Evolutionary conservation across 2,888 invertebrate species (phyloP).

Genomic region (Autographa gamma): DNA sequence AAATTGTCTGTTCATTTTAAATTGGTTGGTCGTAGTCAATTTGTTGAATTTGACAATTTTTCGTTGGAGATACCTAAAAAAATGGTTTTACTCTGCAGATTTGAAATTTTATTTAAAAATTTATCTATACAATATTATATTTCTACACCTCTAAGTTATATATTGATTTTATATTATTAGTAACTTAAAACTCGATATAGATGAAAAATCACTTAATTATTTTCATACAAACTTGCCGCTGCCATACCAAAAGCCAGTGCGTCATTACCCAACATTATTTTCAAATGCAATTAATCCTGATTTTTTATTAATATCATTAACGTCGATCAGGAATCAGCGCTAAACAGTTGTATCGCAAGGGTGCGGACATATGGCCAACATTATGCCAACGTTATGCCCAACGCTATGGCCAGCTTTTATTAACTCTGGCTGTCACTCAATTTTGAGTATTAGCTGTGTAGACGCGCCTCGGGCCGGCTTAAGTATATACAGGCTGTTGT

Average conservation of each 20-base stretch:
- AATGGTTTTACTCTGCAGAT: too few species aligned
- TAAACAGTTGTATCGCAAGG: constrained; percentile 67
- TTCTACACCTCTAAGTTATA: too few species aligned
- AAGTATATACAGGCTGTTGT: constrained; percentile 66
- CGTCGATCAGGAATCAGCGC: constrained; percentile 59
- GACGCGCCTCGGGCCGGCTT: constrained; percentile 67
- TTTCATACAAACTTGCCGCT: too few species aligned
- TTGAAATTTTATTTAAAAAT: too few species aligned
- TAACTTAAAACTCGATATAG: too few species aligned
- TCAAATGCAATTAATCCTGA: neutral
- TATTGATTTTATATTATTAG: too few species aligned
- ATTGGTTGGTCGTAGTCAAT: constrained; percentile 40
- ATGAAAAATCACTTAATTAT: too few species aligned
- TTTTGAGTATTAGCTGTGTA: constrained; percentile 81
- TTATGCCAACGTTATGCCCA: constrained; percentile 74
- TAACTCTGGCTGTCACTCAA: constrained; percentile 86
- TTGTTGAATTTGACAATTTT: neutral
- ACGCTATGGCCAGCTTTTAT: constrained; percentile 82
- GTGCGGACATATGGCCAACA: constrained; percentile 84
- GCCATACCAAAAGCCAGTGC: neutral
- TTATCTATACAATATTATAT: too few species aligned
- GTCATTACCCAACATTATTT: neutral
- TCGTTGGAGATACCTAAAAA: too few species aligned
- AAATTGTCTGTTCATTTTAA: constrained; percentile 67
- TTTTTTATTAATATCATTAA: constrained; percentile 42